phyloP scores from a whole-genome alignment of 2,797 vertebrate genomes.

The Tachyglossus aculeatus region DNA sequence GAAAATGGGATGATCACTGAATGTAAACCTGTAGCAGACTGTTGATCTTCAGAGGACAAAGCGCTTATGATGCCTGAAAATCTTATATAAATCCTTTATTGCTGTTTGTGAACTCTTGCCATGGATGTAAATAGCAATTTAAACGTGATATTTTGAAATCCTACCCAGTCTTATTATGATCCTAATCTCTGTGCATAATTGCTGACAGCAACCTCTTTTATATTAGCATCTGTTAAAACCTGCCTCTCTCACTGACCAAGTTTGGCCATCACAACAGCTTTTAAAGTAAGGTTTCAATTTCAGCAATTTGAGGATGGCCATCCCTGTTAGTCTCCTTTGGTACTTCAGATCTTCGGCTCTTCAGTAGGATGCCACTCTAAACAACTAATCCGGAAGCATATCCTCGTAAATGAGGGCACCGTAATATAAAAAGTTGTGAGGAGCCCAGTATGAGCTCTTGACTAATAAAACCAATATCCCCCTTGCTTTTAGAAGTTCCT shows the following conservation, averaged over 20 bases:
- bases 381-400: no score
- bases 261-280: not conserved
- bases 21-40: no score
- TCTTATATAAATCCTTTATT: no score
- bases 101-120: not conserved
- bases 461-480: no score
- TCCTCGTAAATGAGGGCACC: no score
- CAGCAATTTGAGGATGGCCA: not conserved
- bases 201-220: not conserved
- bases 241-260: not conserved
- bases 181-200: not conserved
- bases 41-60: no score
- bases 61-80: no score
- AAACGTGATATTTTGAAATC: not conserved
- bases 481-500: no score
- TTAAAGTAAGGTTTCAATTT: conserved; percentile 7
- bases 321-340: not conserved
- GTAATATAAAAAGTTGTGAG: no score
- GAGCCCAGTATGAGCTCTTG: no score
- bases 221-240: not conserved
- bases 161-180: not conserved
- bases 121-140: not conserved
- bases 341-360: not conserved
- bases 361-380: not conserved
- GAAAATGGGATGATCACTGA: no score